Evolutionary conservation across 2,797 vertebrate genomes (phyloP).

Genomic region (Scomberomorus guttatus): DNA sequence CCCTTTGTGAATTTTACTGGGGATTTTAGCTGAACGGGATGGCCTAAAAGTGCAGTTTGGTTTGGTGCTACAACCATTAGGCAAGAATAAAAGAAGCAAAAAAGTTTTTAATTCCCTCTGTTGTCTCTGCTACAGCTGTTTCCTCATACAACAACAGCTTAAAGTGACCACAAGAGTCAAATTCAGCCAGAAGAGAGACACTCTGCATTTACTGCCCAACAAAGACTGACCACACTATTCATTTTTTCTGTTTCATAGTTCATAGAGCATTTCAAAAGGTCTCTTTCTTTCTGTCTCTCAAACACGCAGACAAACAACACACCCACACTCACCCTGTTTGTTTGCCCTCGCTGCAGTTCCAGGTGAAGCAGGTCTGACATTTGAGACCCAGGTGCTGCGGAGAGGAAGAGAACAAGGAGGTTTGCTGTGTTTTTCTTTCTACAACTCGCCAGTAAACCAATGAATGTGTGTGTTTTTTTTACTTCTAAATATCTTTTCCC

Average conservation of each 20-base stretch:
- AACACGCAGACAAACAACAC: conserved; percentile 21
- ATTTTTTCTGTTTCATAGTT: conserved; percentile 19
- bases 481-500: conserved; percentile 40
- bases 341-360: conserved; percentile 62
- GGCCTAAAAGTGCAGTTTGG: background rate
- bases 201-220: background rate
- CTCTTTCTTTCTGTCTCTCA: background rate
- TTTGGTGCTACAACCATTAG: background rate
- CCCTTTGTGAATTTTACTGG: background rate
- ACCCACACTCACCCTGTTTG: conserved; percentile 37
- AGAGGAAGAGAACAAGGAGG: conserved; percentile 34
- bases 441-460: conserved; percentile 34
- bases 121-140: background rate
- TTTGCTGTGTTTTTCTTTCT: conserved; percentile 30
- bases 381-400: conserved; percentile 68
- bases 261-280: background rate
- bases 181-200: background rate
- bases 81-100: conserved; percentile 1
- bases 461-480: conserved; percentile 53
- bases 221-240: background rate
- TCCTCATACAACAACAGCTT: background rate
- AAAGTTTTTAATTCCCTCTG: background rate
- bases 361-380: conserved; percentile 71
- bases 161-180: background rate
- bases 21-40: background rate